Evolutionary conservation across 2,113 vertebrate genomes (phyloP).

Genomic region (Martes martes): DNA sequence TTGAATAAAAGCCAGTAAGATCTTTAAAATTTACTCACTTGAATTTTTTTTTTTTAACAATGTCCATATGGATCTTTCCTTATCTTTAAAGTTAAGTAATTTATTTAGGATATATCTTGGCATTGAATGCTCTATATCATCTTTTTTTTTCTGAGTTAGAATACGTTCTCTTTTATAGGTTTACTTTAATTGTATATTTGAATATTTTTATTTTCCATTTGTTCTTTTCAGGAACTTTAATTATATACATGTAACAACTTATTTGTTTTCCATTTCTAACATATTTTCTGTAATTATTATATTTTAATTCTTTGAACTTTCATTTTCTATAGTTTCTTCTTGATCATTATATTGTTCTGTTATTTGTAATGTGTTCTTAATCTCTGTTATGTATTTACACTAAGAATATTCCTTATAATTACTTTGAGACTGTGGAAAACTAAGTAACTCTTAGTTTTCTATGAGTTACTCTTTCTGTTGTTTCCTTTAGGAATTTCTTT

Average conservation of each 20-base stretch:
- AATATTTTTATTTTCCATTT: not conserved
- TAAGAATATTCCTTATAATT: not conserved
- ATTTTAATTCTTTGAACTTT: conserved; percentile 7
- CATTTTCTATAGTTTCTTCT: not conserved
- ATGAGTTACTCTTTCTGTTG: not conserved
- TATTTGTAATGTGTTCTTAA: not conserved
- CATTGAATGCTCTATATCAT: not conserved
- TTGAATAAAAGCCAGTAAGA: not conserved
- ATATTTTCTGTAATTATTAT: not conserved
- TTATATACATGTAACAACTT: not conserved
- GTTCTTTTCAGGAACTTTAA: not conserved
- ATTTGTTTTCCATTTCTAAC: not conserved
- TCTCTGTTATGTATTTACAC: not conserved
- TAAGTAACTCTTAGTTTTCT: not conserved
- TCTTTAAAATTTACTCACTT: not conserved
- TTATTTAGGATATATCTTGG: not conserved
- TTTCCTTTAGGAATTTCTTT: not conserved
- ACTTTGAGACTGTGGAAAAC: not conserved
- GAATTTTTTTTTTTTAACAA: not conserved
- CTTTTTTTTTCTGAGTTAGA: not conserved
- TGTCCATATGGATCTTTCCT: not conserved
- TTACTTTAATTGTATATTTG: not conserved
- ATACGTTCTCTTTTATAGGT: not conserved
- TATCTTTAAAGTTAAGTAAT: not conserved
- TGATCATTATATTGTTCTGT: not conserved